phyloP scores from a whole-genome alignment of 2,888 invertebrate species.

The Tortricodes alternella region DNA sequence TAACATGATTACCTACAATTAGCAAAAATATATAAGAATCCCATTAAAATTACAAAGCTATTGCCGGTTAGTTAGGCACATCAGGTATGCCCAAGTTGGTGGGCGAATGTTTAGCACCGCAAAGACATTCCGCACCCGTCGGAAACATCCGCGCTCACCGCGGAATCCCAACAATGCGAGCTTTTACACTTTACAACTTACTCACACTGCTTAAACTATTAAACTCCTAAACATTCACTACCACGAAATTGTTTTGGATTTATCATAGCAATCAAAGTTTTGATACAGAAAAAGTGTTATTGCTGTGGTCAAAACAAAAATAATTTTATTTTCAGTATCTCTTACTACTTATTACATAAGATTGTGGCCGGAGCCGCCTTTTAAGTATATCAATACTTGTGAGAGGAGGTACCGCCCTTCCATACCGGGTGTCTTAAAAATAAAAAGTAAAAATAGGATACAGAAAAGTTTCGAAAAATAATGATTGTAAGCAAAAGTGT shows the following conservation, averaged over 20 bases:
- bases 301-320: no score
- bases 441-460: no score
- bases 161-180: conserved; percentile 1
- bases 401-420: no score
- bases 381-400: no score
- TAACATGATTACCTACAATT: background rate
- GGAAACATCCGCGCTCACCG: conserved; percentile 5
- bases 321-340: no score
- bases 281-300: no score
- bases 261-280: no score
- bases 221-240: background rate
- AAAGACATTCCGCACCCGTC: conserved; percentile 25
- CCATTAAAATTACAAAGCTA: background rate
- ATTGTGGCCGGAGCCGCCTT: no score
- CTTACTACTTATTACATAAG: no score
- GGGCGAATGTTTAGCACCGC: conserved; percentile 3
- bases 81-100: conserved; percentile 21
- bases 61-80: background rate
- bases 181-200: conserved; percentile 24
- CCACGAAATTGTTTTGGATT: background rate
- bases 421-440: no score
- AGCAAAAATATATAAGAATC: background rate
- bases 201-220: background rate
- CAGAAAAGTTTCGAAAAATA: no score
- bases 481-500: no score